These are phyloP conservation scores for Iphiclides podalirius DNA, from an alignment of 2,888 invertebrate species.

Conservation along the genomic window DNA sequence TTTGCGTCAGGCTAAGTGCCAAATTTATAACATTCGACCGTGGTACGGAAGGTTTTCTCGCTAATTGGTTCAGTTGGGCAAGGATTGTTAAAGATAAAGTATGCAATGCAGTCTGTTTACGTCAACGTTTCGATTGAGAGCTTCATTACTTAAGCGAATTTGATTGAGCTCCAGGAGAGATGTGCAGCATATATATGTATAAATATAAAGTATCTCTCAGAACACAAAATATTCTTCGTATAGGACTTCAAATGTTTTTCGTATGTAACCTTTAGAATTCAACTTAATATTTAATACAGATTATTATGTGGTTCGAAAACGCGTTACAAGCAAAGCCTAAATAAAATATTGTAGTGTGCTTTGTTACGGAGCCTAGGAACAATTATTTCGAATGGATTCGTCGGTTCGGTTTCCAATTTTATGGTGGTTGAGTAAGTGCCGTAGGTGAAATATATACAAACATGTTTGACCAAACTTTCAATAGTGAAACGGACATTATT, in stretches of 20 bases:
- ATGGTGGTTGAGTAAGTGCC: conserved; percentile 69
- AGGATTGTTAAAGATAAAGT: conserved; percentile 80
- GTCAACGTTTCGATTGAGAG: conserved; percentile 75
- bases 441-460: conserved; percentile 36
- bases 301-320: too few relatives aligned
- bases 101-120: conserved; percentile 74
- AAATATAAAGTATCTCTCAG: too few relatives aligned
- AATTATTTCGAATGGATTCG: conserved; percentile 53
- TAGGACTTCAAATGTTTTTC: too few relatives aligned
- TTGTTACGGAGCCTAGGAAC: conserved; percentile 37
- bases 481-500: conserved; percentile 17
- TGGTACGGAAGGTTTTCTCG: conserved; percentile 70
- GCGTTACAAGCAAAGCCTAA: conserved; percentile 9
- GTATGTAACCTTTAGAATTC: background rate
- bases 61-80: conserved; percentile 73
- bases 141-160: conserved; percentile 57
- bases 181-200: too few relatives aligned
- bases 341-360: conserved; percentile 21
- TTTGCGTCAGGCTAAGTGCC: conserved; percentile 79
- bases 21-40: conserved; percentile 75
- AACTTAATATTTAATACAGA: background rate
- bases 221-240: too few relatives aligned
- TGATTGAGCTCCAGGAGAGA: conserved; percentile 38
- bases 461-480: conserved; percentile 26
- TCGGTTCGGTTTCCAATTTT: conserved; percentile 71